Conservation (phyloP, 2,888 invertebrate species). For the Rhagium mordax region DNA sequence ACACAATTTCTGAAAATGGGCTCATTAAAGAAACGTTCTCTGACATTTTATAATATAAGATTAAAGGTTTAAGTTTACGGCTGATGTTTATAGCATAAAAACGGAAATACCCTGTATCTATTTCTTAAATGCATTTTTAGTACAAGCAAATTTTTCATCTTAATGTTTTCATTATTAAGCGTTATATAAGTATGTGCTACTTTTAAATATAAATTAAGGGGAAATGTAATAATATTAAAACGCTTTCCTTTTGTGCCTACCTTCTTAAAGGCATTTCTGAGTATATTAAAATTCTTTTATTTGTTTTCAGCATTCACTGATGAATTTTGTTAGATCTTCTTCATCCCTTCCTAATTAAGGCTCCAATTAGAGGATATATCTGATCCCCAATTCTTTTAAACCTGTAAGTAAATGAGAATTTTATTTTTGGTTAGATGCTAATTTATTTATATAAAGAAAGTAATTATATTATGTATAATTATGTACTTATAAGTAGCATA, state of each 20-base stretch:
- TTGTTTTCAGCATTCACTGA: not conserved
- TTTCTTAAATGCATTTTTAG: no score
- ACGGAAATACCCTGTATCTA: no score
- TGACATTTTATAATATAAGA: no score
- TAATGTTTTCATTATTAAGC: no score
- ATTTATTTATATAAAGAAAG: not conserved
- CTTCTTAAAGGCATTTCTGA: not conserved
- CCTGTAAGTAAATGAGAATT: not conserved
- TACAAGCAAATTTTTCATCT: no score
- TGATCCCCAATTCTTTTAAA: not conserved
- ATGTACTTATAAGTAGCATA: no score
- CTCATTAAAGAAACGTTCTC: no score
- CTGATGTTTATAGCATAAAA: no score
- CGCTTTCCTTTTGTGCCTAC: not conserved
- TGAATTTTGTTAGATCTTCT: not conserved
- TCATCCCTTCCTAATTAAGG: not conserved
- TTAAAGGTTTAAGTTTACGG: no score
- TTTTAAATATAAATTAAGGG: not conserved
- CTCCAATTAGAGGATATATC: not conserved
- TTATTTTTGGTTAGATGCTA: not conserved
- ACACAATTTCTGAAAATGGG: no score
- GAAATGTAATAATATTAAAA: not conserved
- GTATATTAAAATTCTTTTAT: not conserved
- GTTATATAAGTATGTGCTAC: no score
- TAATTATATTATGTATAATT: no score